Evolutionary conservation across 2,797 vertebrate genomes (phyloP).

Genomic region (Melanogrammus aeglefinus): DNA sequence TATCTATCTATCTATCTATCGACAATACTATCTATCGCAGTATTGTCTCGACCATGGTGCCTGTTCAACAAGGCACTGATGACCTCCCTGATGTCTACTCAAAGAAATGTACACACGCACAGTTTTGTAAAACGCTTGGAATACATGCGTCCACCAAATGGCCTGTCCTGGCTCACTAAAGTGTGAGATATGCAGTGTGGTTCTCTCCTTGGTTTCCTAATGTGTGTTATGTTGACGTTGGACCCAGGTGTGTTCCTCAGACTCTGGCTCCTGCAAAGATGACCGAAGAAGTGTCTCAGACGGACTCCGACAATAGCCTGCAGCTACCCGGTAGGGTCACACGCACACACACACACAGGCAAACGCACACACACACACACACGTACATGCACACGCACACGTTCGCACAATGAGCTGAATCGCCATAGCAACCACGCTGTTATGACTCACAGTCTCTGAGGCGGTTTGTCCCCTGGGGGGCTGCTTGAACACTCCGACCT

Average conservation of each 20-base stretch:
- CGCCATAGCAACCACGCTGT: constrained; percentile 12
- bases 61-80: no score
- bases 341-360: constrained; percentile 11
- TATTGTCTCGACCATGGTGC: no score
- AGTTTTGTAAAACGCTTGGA: background rate
- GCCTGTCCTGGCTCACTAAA: no score
- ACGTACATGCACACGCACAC: background rate
- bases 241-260: constrained; percentile 36
- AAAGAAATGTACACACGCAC: background rate
- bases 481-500: constrained; percentile 31
- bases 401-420: constrained; percentile 3
- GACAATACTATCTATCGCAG: no score
- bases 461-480: no score
- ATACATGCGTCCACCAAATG: no score
- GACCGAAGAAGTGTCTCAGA: constrained; percentile 52
- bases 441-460: constrained; percentile 28
- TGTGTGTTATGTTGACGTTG: background rate
- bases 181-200: no score
- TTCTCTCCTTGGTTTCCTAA: background rate
- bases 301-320: constrained; percentile 41
- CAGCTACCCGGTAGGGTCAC: constrained; percentile 48
- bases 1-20: no score
- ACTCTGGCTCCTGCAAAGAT: constrained; percentile 64
- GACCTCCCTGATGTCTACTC: no score
- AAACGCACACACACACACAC: constrained; percentile 4